Evolutionary conservation across 2,113 vertebrate genomes (phyloP).

Genomic region (Panthera tigris): DNA sequence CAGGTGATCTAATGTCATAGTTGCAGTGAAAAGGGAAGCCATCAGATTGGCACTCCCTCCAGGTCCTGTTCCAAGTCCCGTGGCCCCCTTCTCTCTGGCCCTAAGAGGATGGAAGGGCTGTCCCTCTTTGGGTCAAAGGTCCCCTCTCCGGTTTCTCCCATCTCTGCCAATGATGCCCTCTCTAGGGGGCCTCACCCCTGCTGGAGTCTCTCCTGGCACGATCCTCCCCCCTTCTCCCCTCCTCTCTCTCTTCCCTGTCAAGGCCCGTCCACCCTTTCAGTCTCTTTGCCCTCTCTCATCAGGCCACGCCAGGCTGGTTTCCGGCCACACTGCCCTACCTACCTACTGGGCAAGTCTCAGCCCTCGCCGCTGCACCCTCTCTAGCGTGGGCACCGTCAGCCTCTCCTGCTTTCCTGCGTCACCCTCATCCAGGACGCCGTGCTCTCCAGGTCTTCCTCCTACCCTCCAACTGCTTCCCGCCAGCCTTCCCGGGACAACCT

Average conservation of each 20-base stretch:
- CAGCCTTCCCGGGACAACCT: background rate
- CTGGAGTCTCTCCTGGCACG: background rate
- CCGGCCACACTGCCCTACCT: background rate
- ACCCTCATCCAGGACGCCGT: no score
- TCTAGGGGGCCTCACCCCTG: background rate
- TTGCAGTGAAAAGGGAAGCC: background rate
- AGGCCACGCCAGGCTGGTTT: background rate
- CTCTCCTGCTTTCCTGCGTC: background rate
- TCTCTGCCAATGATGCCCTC: background rate
- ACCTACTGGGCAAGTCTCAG: background rate
- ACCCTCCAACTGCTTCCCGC: background rate
- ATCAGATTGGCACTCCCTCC: background rate
- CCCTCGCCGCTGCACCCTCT: fast-evolving
- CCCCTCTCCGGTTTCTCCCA: background rate
- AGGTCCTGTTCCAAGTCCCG: background rate
- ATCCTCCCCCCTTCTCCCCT: background rate
- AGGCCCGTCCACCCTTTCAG: background rate
- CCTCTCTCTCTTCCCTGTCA: background rate
- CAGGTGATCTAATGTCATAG: background rate
- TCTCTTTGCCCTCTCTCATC: background rate
- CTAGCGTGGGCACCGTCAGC: background rate
- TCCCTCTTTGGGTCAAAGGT: background rate
- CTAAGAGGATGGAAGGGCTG: background rate
- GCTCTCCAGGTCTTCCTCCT: background rate
- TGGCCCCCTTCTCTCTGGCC: background rate